Evolutionary conservation across 2,113 vertebrate genomes (phyloP).

Genomic region (Narcine bancroftii): DNA sequence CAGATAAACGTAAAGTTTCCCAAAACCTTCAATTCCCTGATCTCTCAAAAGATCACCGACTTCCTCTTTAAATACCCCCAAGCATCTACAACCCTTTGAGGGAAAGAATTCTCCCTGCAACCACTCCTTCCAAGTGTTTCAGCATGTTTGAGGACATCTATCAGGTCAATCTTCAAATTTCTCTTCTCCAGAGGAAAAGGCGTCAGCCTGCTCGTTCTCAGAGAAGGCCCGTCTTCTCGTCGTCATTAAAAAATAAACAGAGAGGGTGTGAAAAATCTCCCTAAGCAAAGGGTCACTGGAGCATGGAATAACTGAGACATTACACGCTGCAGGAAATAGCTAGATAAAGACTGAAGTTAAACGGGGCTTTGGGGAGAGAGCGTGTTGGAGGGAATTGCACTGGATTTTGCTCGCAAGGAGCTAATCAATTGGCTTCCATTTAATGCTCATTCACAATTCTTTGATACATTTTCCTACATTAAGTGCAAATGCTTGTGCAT

Average conservation of each 20-base stretch:
- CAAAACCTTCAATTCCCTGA: too few relatives aligned
- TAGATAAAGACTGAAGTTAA: background rate
- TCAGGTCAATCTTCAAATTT: too few relatives aligned
- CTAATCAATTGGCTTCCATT: background rate
- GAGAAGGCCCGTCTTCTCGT: background rate
- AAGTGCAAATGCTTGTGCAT: background rate
- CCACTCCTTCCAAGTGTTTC: too few relatives aligned
- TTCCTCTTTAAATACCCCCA: too few relatives aligned
- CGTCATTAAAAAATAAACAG: background rate
- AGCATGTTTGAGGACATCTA: too few relatives aligned
- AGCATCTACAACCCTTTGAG: too few relatives aligned
- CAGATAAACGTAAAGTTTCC: too few relatives aligned
- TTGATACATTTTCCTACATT: background rate
- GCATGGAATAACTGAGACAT: background rate
- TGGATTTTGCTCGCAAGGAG: background rate
- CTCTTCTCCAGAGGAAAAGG: too few relatives aligned
- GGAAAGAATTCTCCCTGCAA: too few relatives aligned
- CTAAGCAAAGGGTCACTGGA: background rate
- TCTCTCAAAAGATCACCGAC: too few relatives aligned
- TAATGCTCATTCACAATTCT: background rate
- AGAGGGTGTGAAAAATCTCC: background rate
- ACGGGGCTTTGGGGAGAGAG: background rate
- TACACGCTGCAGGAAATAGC: background rate
- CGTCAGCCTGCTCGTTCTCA: too few relatives aligned
- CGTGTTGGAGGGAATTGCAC: background rate